A percentile compares a stretch with the other conserved stretches of the same genome.
These are phyloP conservation scores for Gerosis bhagava DNA, from an alignment of 2,888 invertebrate genomes.

Conservation along the genomic window DNA sequence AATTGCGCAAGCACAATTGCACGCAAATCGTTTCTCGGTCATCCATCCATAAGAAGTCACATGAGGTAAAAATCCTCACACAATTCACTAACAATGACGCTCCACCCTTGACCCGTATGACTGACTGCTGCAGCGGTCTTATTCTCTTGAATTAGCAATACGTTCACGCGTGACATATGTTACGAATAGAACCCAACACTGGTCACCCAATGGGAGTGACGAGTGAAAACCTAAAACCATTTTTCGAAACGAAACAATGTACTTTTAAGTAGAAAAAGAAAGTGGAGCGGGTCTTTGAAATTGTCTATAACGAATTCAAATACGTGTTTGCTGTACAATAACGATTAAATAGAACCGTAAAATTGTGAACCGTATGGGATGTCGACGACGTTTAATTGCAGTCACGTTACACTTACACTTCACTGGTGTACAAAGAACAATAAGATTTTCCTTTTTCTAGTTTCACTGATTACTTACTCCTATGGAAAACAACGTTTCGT, in stretches of 20 bases:
- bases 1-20: conserved; percentile 20
- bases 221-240: conserved; percentile 42
- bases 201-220: conserved; percentile 39
- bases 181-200: conserved; percentile 23
- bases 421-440: conserved; percentile 22
- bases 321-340: conserved; percentile 21
- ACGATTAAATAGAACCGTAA: conserved; percentile 7
- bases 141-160: conserved; percentile 42
- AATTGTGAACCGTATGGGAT: conserved; percentile 5
- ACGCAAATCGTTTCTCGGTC: conserved; percentile 17
- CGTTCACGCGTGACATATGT: conserved; percentile 39
- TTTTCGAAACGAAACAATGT: conserved; percentile 32
- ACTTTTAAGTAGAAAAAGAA: conserved; percentile 37
- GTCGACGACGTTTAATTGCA: conserved; percentile 7
- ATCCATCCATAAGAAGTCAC: conserved; percentile 14
- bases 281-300: conserved; percentile 35
- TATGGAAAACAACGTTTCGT: conserved; percentile 27
- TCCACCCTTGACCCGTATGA: conserved; percentile 45
- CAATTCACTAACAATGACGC: conserved; percentile 10
- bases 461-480: conserved; percentile 33
- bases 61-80: conserved; percentile 22
- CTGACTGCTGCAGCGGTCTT: conserved; percentile 34
- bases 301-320: conserved; percentile 27
- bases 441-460: conserved; percentile 33
- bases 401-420: conserved; percentile 19